These are phyloP conservation scores for Metellina segmentata DNA, from an alignment of 2,888 invertebrate species.

Conservation along the genomic window DNA sequence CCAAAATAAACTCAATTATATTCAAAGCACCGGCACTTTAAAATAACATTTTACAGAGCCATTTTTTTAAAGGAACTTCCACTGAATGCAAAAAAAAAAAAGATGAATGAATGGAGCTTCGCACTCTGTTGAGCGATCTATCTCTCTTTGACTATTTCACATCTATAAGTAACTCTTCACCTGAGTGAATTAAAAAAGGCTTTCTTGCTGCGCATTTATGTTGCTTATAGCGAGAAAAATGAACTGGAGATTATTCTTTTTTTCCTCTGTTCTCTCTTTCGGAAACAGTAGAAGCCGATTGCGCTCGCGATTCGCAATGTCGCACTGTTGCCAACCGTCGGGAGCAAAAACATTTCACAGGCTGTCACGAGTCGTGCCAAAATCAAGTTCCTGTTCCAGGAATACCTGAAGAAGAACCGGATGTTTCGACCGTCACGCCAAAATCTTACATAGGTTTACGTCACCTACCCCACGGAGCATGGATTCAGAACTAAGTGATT, in stretches of 20 bases:
- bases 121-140: too few species aligned
- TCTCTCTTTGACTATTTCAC: not conserved
- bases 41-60: too few species aligned
- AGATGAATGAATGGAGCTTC: too few species aligned
- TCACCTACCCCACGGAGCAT: conserved; percentile 1
- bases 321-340: conserved; percentile 64
- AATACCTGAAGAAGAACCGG: conserved; percentile 63
- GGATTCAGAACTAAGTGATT: not conserved
- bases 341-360: conserved; percentile 61
- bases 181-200: not conserved
- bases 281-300: conserved; percentile 37
- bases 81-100: too few species aligned
- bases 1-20: too few species aligned
- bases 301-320: conserved; percentile 50
- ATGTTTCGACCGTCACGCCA: conserved; percentile 59
- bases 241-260: not conserved
- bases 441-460: conserved; percentile 10
- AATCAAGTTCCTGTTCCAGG: conserved; percentile 73
- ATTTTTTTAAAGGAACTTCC: too few species aligned
- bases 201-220: conserved; percentile 9
- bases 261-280: conserved; percentile 5
- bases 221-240: conserved; percentile 23
- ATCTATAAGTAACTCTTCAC: conserved; percentile 5
- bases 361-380: conserved; percentile 68
- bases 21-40: too few species aligned